Conservation (phyloP, 2,797 vertebrate genomes). For the Lepilemur ruficaudatus region DNA sequence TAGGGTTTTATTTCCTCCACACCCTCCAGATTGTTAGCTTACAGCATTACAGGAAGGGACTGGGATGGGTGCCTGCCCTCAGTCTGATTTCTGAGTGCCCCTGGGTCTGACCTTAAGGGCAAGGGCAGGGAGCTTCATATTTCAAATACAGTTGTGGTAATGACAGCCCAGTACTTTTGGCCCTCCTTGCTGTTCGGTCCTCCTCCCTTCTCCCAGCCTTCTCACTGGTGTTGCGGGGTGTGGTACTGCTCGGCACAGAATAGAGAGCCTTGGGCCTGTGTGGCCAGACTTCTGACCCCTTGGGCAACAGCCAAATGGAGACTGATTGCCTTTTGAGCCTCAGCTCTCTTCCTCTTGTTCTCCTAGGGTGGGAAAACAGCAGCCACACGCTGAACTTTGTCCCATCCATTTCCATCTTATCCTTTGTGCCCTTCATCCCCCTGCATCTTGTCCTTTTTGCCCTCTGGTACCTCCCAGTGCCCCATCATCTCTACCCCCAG, state of each 20-base stretch:
- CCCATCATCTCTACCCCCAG: conserved; percentile 83
- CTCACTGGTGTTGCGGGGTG: conserved; percentile 57
- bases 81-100: conserved; percentile 48
- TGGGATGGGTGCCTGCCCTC: conserved; percentile 2
- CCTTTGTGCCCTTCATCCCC: conserved; percentile 73
- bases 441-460: conserved; percentile 78
- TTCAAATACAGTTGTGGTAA: conserved; percentile 47
- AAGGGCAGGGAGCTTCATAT: conserved; percentile 63
- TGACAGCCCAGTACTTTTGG: conserved; percentile 50
- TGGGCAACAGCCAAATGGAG: conserved; percentile 63
- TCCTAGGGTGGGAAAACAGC: conserved; percentile 69
- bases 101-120: conserved; percentile 65
- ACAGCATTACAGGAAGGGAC: conserved; percentile 56
- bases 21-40: conserved; percentile 40
- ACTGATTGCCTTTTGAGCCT: conserved; percentile 66
- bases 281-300: conserved; percentile 72
- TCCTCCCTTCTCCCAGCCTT: conserved; percentile 54
- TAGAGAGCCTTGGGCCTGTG: conserved; percentile 56
- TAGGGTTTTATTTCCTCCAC: conserved; percentile 63
- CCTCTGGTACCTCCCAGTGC: conserved; percentile 80
- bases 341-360: conserved; percentile 70
- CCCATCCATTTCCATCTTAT: conserved; percentile 76
- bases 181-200: conserved; percentile 51
- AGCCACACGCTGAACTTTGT: conserved; percentile 71
- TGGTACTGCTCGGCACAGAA: conserved; percentile 55